These are phyloP conservation scores for Manduca sexta DNA, from an alignment of 1,140 invertebrate species.

Conservation along the genomic window DNA sequence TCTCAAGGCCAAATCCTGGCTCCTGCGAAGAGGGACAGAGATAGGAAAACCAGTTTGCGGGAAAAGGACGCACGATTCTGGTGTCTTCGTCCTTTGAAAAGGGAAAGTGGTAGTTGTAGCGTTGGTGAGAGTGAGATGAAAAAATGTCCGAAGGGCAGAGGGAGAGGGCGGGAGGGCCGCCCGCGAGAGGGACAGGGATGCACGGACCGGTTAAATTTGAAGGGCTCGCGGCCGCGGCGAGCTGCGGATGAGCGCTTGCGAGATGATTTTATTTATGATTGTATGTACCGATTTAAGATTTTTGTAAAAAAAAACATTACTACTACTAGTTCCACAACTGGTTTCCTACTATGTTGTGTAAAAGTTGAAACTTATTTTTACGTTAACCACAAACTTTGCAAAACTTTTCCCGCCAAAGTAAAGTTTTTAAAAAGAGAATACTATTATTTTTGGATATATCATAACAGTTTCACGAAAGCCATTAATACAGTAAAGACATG, in stretches of 20 bases:
- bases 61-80: conserved; percentile 26
- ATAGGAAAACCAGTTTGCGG: conserved; percentile 8
- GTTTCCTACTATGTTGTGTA: too few relatives aligned
- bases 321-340: too few relatives aligned
- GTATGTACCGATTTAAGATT: conserved; percentile 45
- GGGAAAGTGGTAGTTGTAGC: conserved; percentile 66
- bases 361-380: too few relatives aligned
- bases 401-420: too few relatives aligned
- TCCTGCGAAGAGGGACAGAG: conserved; percentile 35
- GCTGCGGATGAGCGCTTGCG: conserved; percentile 18
- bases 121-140: conserved; percentile 69
- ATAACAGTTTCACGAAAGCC: too few relatives aligned
- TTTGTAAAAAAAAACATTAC: conserved; percentile 4
- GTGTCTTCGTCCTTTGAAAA: conserved; percentile 72
- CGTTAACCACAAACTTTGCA: too few relatives aligned
- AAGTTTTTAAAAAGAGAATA: too few relatives aligned
- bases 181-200: conserved; percentile 28
- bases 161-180: conserved; percentile 23
- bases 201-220: conserved; percentile 67
- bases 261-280: conserved; percentile 44
- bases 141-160: conserved; percentile 60
- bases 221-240: conserved; percentile 56
- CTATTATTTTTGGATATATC: too few relatives aligned
- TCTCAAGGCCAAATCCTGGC: conserved; percentile 69
- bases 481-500: too few relatives aligned